A percentile compares a stretch with the other conserved stretches of the same genome.
These are phyloP conservation scores for Aphelenchoides bicaudatus DNA, from an alignment of 2,888 invertebrate species.

Conservation along the genomic window DNA sequence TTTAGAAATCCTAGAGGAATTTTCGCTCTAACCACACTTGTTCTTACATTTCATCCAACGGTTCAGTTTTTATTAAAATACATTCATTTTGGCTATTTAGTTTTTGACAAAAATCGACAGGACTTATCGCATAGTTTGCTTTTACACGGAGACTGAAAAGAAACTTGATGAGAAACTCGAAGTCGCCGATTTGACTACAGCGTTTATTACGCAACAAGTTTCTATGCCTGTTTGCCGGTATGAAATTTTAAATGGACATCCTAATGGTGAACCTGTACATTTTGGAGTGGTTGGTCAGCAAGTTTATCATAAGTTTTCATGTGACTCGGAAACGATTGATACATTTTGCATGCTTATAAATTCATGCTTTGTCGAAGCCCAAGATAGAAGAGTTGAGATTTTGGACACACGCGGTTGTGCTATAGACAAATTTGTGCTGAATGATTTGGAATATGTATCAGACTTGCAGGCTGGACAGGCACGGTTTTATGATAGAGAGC, in stretches of 20 bases:
- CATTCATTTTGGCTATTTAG: conserved; percentile 15
- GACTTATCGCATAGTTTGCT: conserved; percentile 57
- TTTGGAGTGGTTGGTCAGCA: conserved; percentile 54
- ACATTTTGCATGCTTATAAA: conserved; percentile 57
- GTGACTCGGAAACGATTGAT: conserved; percentile 53
- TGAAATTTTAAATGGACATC: conserved; percentile 54
- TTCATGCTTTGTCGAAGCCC: conserved; percentile 55
- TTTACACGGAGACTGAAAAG: conserved; percentile 59
- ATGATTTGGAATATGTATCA: conserved; percentile 55
- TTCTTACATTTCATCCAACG: conserved; percentile 35
- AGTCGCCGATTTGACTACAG: conserved; percentile 54
- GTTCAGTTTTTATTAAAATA: conserved; percentile 17
- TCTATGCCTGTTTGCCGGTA: conserved; percentile 58
- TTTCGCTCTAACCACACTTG: conserved; percentile 34
- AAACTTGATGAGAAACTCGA: conserved; percentile 51
- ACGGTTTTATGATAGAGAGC: too few relatives aligned
- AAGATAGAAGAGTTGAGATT: conserved; percentile 48
- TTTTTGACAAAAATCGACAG: conserved; percentile 42
- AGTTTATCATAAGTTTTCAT: conserved; percentile 55
- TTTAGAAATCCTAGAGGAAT: conserved; percentile 34
- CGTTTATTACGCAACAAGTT: conserved; percentile 54
- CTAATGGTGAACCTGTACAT: conserved; percentile 49
- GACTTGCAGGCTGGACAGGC: conserved; percentile 55
- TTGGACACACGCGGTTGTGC: conserved; percentile 43
- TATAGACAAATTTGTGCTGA: conserved; percentile 53